These are phyloP conservation scores for Chaetodon auriga DNA, from an alignment of 2,113 vertebrate species.

Conservation along the genomic window DNA sequence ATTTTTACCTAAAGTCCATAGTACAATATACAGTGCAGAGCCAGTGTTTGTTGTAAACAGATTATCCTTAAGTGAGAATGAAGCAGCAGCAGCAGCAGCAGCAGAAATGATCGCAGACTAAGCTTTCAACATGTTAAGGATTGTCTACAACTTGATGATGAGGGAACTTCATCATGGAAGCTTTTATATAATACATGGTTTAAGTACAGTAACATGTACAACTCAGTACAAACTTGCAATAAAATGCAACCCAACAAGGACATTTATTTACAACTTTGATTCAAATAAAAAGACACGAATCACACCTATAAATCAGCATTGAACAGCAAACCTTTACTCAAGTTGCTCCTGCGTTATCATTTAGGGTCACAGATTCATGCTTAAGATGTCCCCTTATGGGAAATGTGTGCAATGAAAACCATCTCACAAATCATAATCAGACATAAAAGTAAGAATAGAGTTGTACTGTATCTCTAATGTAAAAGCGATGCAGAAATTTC, in stretches of 20 bases:
- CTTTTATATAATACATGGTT: conserved; percentile 17
- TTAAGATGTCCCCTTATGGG: neutral
- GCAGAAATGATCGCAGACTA: conserved; percentile 24
- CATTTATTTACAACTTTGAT: conserved; percentile 7
- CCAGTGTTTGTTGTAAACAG: conserved; percentile 41
- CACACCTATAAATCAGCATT: neutral
- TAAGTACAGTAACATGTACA: neutral
- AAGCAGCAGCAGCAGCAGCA: conserved; percentile 46
- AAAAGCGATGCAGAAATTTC: conserved; percentile 13
- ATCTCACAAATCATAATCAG: conserved; percentile 7
- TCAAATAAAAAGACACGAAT: conserved; percentile 24
- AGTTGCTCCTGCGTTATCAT: neutral
- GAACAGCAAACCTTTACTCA: neutral
- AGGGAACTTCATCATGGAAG: neutral
- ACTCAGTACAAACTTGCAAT: conserved; percentile 21
- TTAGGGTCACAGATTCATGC: neutral
- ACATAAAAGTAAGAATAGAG: neutral
- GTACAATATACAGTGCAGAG: conserved; percentile 22
- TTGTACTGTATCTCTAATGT: neutral
- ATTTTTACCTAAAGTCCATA: conserved; percentile 28
- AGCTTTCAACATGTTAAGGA: conserved; percentile 10
- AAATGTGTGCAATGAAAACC: neutral
- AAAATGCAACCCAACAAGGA: conserved; percentile 11
- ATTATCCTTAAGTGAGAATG: conserved; percentile 32
- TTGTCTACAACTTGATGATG: conserved; percentile 17